These are phyloP conservation scores for Papio anubis DNA, from an alignment of 2,113 vertebrate species.

Conservation along the genomic window DNA sequence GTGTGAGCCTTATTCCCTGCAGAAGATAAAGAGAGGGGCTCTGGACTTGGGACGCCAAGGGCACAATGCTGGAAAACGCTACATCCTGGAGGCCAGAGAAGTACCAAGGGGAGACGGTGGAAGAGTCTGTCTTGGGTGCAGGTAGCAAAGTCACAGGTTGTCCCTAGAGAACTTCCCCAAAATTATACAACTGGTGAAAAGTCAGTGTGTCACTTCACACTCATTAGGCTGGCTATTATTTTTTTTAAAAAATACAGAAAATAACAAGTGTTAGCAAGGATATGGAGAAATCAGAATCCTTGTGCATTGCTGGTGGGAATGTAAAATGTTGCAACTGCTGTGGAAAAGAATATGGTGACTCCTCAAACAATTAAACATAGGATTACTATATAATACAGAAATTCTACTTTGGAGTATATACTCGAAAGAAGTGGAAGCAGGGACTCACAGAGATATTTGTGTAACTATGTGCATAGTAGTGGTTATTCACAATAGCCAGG, in stretches of 20 bases:
- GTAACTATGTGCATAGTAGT: too few relatives aligned
- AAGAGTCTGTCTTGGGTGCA: not conserved
- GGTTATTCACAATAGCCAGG: too few relatives aligned
- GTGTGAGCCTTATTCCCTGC: not conserved
- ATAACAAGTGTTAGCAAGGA: not conserved
- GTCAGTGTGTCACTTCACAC: not conserved
- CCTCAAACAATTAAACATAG: not conserved
- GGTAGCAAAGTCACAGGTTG: rapidly evolving
- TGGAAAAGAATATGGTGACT: not conserved
- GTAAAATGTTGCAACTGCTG: not conserved
- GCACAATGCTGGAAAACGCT: rapidly evolving
- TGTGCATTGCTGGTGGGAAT: not conserved
- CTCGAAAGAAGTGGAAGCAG: not conserved
- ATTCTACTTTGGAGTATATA: not conserved
- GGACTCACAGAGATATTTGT: too few relatives aligned
- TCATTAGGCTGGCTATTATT: not conserved
- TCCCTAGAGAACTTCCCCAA: not conserved
- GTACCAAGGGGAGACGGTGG: not conserved
- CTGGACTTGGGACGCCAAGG: not conserved
- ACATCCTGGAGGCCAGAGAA: rapidly evolving
- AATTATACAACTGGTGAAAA: not conserved
- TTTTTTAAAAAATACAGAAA: not conserved
- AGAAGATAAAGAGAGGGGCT: not conserved
- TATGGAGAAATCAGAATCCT: not conserved
- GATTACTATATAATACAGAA: not conserved